A percentile compares a stretch with the other conserved stretches of the same genome.
phyloP scores from a whole-genome alignment of 2,113 vertebrate genomes.

The Zosterops hypoxanthus region DNA sequence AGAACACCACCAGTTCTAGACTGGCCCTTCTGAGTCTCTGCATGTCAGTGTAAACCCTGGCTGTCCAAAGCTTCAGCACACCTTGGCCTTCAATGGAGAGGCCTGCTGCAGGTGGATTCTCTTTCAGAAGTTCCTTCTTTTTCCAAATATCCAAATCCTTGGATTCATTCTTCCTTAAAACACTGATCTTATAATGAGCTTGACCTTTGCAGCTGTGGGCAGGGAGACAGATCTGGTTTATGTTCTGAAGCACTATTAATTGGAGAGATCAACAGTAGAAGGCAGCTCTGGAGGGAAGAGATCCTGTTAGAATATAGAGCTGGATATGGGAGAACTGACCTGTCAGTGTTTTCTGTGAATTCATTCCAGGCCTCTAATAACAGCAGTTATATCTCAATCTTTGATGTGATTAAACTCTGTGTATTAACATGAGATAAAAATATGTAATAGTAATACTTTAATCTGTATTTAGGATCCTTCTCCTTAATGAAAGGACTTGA shows the following conservation, averaged over 20 bases:
- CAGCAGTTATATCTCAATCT: not conserved
- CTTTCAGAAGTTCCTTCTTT: not conserved
- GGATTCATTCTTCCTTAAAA: not conserved
- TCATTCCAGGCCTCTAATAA: not conserved
- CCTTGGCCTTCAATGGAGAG: accelerated
- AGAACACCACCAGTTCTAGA: accelerated
- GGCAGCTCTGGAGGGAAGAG: not conserved
- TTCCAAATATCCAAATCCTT: not conserved
- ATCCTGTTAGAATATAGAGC: not conserved
- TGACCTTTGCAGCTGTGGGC: not conserved
- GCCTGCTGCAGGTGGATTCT: not conserved
- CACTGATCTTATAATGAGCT: not conserved
- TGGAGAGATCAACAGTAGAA: not conserved
- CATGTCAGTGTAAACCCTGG: accelerated
- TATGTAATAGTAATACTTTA: not conserved
- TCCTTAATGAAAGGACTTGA: not conserved
- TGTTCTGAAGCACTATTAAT: not conserved
- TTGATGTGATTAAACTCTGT: not conserved
- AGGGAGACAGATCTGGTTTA: not conserved
- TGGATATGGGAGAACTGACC: not conserved
- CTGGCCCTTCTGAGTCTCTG: not conserved
- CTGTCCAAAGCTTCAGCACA: not conserved
- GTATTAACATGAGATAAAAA: not conserved
- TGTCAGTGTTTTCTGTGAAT: not conserved
- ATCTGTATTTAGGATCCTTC: not conserved